Evolutionary conservation across 2,888 invertebrate genomes (phyloP), one percentile per base, ranked within the genome.

Genomic region (Oconnorella tubifera): DNA sequence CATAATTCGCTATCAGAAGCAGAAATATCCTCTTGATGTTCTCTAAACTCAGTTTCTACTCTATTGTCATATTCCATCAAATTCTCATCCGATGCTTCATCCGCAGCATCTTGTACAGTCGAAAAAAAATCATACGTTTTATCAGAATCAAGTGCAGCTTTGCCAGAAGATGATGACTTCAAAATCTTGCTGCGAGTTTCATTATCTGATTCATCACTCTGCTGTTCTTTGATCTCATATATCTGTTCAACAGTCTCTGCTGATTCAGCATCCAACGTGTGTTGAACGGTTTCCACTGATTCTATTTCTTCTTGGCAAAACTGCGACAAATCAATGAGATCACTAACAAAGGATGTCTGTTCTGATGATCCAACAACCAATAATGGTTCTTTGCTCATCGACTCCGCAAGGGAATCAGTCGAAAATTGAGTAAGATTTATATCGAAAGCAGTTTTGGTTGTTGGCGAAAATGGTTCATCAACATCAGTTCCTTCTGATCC

Each of bases 381-480:
- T 6, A 25, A 23, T 6, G 10, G 14, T 6, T 51, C 53, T 6
- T 23, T 25, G 25, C 14, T 23, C 53, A 19, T 6, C 14, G 53
- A 19, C 6, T 19, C 25, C 4, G 10, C 25, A 23, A 25, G 25
- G 10, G 10, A 19, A 51, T 51, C 25, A 6, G 53, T 19, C 25
- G 53, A 51, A 51, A 51, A 51, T 51, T 51, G 14, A 23, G 14
- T 23, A 14, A 40, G 19, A 40, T 40, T 40, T 19, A 59, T 6
- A 10, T 64, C 68, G 65, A 59, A 75, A 69, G 59, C 71, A 53
- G 63, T 62, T 51, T 59, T 69, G 33, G 65, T 50, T 23, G 67
- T 48, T 25, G 66, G 65, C 33, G 74, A 72, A 58, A 75, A 72
- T 56, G 75, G 73, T 66, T 76, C 68, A n/a, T 67, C 67, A 14